Evolutionary conservation across 2,888 invertebrate genomes (phyloP).

Genomic region (Erynnis tages): DNA sequence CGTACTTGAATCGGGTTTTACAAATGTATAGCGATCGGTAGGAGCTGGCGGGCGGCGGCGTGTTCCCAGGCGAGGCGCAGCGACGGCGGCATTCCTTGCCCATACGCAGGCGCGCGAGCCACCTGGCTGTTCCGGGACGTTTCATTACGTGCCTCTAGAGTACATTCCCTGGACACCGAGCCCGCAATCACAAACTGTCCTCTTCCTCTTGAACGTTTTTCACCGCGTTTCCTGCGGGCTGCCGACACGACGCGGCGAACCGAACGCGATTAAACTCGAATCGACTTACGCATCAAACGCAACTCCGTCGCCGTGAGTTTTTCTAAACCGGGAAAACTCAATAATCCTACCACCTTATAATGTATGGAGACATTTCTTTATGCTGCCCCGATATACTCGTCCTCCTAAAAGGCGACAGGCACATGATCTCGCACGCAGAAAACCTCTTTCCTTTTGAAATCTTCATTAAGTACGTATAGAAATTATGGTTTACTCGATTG

Average conservation of each 20-base stretch:
- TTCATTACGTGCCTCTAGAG: conserved; percentile 53
- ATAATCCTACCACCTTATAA: background rate
- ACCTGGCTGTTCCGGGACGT: conserved; percentile 71
- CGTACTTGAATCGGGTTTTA: conserved; percentile 49
- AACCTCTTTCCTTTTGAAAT: background rate
- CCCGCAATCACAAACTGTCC: conserved; percentile 61
- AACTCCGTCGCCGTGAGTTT: background rate
- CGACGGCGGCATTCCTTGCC: conserved; percentile 69
- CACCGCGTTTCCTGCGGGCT: conserved; percentile 43
- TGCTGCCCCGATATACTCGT: background rate
- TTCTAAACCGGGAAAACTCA: background rate
- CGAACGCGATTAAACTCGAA: background rate
- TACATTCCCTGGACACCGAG: conserved; percentile 61
- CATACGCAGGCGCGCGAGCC: conserved; percentile 59
- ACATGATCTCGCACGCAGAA: background rate
- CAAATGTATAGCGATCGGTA: conserved; percentile 47
- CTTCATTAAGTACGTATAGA: background rate
- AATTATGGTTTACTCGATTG: background rate
- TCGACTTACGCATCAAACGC: background rate
- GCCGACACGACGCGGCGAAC: conserved; percentile 26
- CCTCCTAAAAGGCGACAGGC: background rate
- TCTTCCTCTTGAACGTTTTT: conserved; percentile 62
- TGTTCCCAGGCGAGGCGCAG: conserved; percentile 65
- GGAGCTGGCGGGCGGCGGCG: conserved; percentile 39
- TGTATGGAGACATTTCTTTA: background rate